These are phyloP conservation scores for Neopipo cinnamomea DNA, from an alignment of 2,113 vertebrate genomes.

Conservation along the genomic window DNA sequence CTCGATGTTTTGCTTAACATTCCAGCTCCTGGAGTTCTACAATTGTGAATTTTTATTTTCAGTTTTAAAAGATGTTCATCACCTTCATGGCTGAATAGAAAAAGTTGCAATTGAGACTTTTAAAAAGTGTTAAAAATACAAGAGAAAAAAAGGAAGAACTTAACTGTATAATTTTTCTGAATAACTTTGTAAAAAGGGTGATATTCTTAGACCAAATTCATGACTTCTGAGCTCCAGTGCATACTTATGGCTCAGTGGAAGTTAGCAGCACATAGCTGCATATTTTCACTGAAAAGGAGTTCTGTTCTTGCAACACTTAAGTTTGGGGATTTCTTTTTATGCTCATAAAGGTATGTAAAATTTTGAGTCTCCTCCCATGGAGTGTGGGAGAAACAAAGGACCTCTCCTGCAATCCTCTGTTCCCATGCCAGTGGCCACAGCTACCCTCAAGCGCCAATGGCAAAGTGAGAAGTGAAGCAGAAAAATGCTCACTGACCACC, in stretches of 20 bases:
- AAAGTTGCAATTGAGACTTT: background rate
- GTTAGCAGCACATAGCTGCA: background rate
- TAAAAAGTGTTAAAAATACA: background rate
- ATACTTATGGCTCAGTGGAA: background rate
- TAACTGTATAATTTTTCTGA: background rate
- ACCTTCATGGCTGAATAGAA: background rate
- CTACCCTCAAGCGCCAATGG: background rate
- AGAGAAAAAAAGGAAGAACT: background rate
- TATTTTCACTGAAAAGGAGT: background rate
- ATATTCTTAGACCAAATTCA: background rate
- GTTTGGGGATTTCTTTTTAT: background rate
- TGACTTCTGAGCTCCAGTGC: background rate
- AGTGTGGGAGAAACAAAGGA: rapidly evolving
- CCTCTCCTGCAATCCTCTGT: background rate
- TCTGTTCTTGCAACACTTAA: background rate
- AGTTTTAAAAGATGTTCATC: background rate
- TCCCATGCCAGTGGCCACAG: rapidly evolving
- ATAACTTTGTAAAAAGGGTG: background rate
- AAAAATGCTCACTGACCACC: background rate
- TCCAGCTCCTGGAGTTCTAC: background rate
- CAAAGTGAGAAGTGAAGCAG: background rate
- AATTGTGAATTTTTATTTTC: background rate
- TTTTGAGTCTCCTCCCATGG: background rate
- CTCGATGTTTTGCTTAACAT: background rate
- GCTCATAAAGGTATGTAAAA: background rate